Percentiles rank a stretch among this genome's conserved stretches.
These are phyloP conservation scores for Austrofundulus limnaeus DNA, from an alignment of 2,113 vertebrate species.

Conservation along the genomic window DNA sequence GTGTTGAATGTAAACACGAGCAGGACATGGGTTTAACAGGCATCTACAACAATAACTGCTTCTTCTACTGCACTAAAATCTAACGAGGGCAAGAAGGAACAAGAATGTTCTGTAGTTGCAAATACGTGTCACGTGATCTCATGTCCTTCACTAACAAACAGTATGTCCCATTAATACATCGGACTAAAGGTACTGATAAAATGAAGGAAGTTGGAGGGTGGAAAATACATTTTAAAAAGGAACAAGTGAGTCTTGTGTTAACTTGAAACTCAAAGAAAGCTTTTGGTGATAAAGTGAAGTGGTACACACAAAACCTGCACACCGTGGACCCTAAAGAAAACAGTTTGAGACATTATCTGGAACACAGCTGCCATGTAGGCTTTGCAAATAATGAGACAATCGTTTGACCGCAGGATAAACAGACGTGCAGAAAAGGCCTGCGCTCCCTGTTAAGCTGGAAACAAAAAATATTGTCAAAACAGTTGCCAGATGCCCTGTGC, in stretches of 20 bases:
- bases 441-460: not conserved
- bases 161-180: not conserved
- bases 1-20: conserved; percentile 4
- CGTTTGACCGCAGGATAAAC: conserved; percentile 22
- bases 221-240: not conserved
- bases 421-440: not conserved
- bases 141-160: conserved; percentile 1
- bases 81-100: not conserved
- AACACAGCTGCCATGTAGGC: conserved; percentile 20
- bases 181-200: not conserved
- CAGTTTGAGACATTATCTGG: conserved; percentile 1
- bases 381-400: conserved; percentile 27
- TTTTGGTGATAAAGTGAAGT: not conserved
- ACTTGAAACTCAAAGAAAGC: not conserved
- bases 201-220: not conserved
- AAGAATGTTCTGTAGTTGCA: not conserved
- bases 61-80: not conserved
- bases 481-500: conserved; percentile 18
- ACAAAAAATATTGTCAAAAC: not conserved
- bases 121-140: conserved; percentile 3
- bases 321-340: conserved; percentile 8
- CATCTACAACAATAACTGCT: not conserved
- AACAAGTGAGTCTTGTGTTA: not conserved
- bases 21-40: not conserved
- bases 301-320: not conserved